A percentile compares a stretch with the other conserved stretches of the same genome.
Evolutionary conservation across 64 coral and sea anemone genomes (phyloP).

Genomic region (Pocillopora damicornis): DNA sequence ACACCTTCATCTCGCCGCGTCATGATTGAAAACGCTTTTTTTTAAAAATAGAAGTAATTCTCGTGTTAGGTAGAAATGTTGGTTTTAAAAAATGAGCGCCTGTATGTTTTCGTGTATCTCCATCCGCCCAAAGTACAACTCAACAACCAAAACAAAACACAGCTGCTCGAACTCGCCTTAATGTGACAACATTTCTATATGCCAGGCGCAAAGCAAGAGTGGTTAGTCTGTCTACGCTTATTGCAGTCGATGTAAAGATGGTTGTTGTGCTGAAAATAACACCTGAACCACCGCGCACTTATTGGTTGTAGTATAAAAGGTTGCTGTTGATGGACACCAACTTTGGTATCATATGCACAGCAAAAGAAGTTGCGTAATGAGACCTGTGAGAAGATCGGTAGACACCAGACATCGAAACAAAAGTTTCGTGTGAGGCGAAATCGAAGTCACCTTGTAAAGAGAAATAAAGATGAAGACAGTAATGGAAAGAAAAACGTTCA

Average conservation of each 20-base stretch:
- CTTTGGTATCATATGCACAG: background rate
- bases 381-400: background rate
- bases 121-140: background rate
- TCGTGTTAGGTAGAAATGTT: too few relatives aligned
- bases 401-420: background rate
- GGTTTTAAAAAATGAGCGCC: too few relatives aligned
- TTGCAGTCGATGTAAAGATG: background rate
- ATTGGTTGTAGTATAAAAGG: background rate
- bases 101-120: background rate
- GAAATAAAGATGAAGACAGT: background rate
- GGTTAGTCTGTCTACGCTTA: conserved; percentile 1
- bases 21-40: too few relatives aligned
- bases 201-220: background rate
- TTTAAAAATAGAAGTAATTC: too few relatives aligned
- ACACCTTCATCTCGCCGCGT: too few relatives aligned
- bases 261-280: background rate
- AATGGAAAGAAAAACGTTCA: conserved; percentile 1
- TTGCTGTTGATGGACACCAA: too few relatives aligned
- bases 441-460: background rate
- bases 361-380: background rate
- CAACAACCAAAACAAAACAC: background rate
- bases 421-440: background rate
- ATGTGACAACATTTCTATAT: conserved; percentile 2
- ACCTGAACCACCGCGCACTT: background rate
- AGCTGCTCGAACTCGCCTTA: background rate